Percentiles rank a stretch among this genome's conserved stretches.
Evolutionary conservation across 2,113 vertebrate species (phyloP).

Genomic region (Gymnobelideus leadbeateri): DNA sequence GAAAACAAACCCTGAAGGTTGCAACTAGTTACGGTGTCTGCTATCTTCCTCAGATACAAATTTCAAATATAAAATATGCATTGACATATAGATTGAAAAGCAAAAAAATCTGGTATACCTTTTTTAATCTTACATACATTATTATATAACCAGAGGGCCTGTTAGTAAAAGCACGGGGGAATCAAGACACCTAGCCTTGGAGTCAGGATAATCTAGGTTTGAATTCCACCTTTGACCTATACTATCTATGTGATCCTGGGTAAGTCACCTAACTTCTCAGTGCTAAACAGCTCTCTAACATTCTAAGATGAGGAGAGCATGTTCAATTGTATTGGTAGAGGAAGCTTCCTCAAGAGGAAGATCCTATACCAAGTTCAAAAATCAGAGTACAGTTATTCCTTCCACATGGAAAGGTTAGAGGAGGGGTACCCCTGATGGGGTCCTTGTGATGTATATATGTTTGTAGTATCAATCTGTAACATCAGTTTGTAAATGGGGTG

Average conservation of each 20-base stretch:
- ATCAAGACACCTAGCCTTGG: background rate
- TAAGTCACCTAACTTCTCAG: background rate
- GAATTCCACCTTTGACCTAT: background rate
- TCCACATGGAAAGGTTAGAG: background rate
- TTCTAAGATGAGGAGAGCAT: background rate
- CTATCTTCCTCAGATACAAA: background rate
- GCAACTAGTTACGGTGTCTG: background rate
- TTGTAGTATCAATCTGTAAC: too few species aligned
- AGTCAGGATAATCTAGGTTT: background rate
- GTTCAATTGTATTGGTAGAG: background rate
- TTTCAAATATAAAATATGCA: constrained; percentile 20
- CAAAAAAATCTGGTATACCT: background rate
- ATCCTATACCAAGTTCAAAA: background rate
- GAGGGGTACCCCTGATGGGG: background rate
- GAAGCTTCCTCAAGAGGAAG: background rate
- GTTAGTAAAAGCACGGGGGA: background rate
- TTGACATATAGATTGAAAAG: constrained; percentile 36
- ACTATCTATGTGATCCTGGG: background rate
- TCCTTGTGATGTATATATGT: too few species aligned
- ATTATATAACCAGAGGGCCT: background rate
- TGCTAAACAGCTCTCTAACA: background rate
- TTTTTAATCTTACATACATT: background rate
- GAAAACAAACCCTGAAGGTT: background rate
- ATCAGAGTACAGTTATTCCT: background rate
- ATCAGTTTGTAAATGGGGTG: too few species aligned